These are phyloP conservation scores for Dipodomys merriami DNA, from an alignment of 2,113 vertebrate species.

Conservation along the genomic window DNA sequence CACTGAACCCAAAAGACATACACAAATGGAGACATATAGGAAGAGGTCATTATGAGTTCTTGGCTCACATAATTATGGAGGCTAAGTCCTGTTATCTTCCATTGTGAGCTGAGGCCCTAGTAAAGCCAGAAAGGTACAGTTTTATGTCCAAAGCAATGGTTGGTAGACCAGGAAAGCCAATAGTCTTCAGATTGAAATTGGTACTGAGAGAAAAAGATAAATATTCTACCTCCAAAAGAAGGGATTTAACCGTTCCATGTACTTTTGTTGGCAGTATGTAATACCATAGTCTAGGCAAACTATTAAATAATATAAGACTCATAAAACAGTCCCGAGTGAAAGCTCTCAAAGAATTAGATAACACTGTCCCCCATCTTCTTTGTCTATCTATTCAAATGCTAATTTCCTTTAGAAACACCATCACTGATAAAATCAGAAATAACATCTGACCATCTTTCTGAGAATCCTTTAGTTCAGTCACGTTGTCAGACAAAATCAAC, in stretches of 20 bases:
- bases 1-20: not conserved
- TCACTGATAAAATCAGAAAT: not conserved
- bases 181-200: not conserved
- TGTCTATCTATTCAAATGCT: not conserved
- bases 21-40: not conserved
- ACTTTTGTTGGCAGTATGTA: not conserved
- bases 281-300: too few species aligned
- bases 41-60: not conserved
- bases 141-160: not conserved
- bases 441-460: not conserved
- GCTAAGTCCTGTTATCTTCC: not conserved
- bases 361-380: not conserved
- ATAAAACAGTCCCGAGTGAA: too few species aligned
- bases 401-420: not conserved
- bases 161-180: not conserved
- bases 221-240: not conserved
- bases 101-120: not conserved
- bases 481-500: not conserved
- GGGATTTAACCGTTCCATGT: not conserved
- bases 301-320: too few species aligned
- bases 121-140: not conserved
- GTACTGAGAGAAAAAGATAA: not conserved
- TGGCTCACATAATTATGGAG: not conserved
- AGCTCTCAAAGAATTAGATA: not conserved
- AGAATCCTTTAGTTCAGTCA: not conserved